Conservation (phyloP, 2,797 vertebrate genomes). For the Lepus oiostolus region DNA sequence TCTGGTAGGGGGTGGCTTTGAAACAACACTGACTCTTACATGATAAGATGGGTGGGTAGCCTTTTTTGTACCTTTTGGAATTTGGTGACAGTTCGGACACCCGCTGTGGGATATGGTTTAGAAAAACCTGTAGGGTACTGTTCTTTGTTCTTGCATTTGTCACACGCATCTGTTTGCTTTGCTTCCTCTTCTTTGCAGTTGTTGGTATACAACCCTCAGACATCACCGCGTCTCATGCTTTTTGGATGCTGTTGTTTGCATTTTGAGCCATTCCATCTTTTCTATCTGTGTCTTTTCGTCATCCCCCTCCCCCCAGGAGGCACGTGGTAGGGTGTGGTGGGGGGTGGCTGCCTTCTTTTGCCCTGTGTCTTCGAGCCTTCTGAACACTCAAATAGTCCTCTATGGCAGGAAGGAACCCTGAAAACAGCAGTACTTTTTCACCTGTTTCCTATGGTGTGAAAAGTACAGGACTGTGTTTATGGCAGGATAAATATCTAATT, state of each 20-base stretch:
- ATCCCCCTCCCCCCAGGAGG: neutral
- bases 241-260: neutral
- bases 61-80: neutral
- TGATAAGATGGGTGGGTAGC: neutral
- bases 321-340: neutral
- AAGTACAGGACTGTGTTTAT: neutral
- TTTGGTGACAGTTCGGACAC: neutral
- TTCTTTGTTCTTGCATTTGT: neutral
- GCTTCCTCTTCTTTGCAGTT: neutral
- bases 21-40: neutral
- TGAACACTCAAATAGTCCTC: constrained; percentile 3
- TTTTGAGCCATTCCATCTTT: constrained; percentile 31
- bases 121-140: neutral
- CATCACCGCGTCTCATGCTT: neutral
- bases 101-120: neutral
- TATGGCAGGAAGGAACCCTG: constrained; percentile 16
- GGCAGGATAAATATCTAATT: neutral
- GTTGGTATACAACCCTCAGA: neutral
- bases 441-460: constrained; percentile 32
- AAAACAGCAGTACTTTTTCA: constrained; percentile 12
- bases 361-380: constrained; percentile 43
- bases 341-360: neutral
- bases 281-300: neutral
- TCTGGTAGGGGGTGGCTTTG: neutral
- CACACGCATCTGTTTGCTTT: neutral